Base-by-base conservation (phyloP, 53 echinoderm and acorn worm species). In the Hippasteria phrygiana region DNA sequence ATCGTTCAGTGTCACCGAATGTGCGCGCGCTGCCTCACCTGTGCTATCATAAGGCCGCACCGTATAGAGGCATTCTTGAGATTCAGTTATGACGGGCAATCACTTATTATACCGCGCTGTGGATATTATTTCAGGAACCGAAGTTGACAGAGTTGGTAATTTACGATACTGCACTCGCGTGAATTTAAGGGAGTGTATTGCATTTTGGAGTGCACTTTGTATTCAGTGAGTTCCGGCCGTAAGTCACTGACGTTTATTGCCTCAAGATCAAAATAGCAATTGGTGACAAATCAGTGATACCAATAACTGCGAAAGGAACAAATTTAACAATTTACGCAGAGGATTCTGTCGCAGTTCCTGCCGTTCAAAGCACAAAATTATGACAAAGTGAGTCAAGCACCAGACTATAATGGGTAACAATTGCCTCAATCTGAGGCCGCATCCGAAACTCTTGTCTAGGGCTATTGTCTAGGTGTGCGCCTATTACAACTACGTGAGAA, bases 91-190 rank as follows among this genome's bases (percentile, higher is more conserved):
- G 43, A 73, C 40, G 43, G 73, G 73, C 43, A 73, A 73, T 73
- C 43, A 43, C 41, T 43, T 73, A 73, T 73, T 73, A n/a, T n/a
- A 41, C 24, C 20, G 36, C 14, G 75, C 3, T 50, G 48, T 32
- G 51, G 33, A 75, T 75, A 75, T 36, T 50, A 51, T 75, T 75
- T 51, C 50, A 5, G 51, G 48, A 32, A 50, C 50, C 75, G 29
- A 50, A 47, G 75, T 75, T 47, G 75, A 75, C 48, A 50, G 75
- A 51, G 75, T 50, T 33, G 51, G 18, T 35, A 67, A 67, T 67
- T 67, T 67, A 67, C 69, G 69, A 67, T 67, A 67, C 13, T 16
- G 36, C 37, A 59, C 8, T 18, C 59, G 59, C 34, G 69, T 36
- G 69, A 67, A 67, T 36, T 5, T 18, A 29, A 35, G 16, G 69